phyloP scores from a whole-genome alignment of 2,888 invertebrate species.

The Euzophera pinguis region DNA sequence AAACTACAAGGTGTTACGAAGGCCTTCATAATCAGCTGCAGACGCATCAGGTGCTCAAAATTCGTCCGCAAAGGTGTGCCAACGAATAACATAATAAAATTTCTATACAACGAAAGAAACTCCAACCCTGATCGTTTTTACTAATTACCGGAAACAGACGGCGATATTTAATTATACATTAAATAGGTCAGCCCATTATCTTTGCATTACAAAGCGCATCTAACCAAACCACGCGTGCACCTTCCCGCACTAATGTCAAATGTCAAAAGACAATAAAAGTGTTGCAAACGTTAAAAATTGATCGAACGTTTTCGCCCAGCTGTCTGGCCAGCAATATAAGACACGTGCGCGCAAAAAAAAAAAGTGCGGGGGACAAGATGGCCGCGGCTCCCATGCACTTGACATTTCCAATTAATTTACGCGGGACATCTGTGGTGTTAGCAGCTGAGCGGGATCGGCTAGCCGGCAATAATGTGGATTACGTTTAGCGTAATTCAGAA shows the following conservation, averaged over 20 bases:
- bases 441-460: conserved; percentile 68
- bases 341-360: conserved; percentile 71
- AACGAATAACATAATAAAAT: conserved; percentile 40
- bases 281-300: conserved; percentile 50
- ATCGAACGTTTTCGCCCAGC: conserved; percentile 59
- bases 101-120: conserved; percentile 43
- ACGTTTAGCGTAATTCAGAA: conserved; percentile 45
- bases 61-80: conserved; percentile 65
- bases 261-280: conserved; percentile 23
- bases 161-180: conserved; percentile 60
- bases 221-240: conserved; percentile 38
- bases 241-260: conserved; percentile 54
- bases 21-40: conserved; percentile 51
- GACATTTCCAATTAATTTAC: conserved; percentile 80
- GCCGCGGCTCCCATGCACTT: conserved; percentile 72
- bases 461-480: conserved; percentile 62
- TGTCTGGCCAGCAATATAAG: conserved; percentile 64
- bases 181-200: conserved; percentile 63
- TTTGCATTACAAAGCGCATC: conserved; percentile 54
- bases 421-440: conserved; percentile 74
- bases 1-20: conserved; percentile 61
- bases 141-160: conserved; percentile 64
- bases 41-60: conserved; percentile 61
- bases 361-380: conserved; percentile 65
- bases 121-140: conserved; percentile 45